phyloP scores from a whole-genome alignment of 1,140 invertebrate species.

The Lepidurus couesii region DNA sequence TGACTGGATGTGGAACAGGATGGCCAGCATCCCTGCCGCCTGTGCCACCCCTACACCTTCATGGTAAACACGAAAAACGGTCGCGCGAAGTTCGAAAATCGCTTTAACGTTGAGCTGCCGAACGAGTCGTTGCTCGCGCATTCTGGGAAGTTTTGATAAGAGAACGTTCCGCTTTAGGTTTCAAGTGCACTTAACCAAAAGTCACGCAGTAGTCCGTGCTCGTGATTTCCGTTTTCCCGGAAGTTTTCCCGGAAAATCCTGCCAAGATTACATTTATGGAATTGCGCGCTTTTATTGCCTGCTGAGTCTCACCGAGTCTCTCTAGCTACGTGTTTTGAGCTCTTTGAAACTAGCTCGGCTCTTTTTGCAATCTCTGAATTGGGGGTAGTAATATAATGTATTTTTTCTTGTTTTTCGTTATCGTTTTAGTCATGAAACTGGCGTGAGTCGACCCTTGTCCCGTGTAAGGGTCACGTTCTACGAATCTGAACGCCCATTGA shows the following conservation, averaged over 20 bases:
- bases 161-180: background rate
- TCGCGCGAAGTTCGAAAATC: background rate
- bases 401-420: slow-evolving; percentile 24
- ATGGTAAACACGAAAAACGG: slow-evolving; percentile 5
- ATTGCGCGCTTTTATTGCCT: background rate
- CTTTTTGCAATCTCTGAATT: background rate
- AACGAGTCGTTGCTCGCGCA: too few relatives aligned
- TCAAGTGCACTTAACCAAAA: background rate
- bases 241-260: background rate
- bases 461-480: slow-evolving; percentile 69
- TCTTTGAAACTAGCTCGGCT: background rate
- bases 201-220: slow-evolving; percentile 9
- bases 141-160: background rate
- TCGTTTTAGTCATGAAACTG: slow-evolving; percentile 40
- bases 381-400: slow-evolving; percentile 14
- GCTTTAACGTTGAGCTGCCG: too few relatives aligned
- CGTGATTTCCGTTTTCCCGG: background rate
- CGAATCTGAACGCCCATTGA: slow-evolving; percentile 65
- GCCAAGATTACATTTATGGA: background rate
- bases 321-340: background rate
- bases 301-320: background rate
- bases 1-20: background rate
- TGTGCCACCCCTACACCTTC: slow-evolving; percentile 8
- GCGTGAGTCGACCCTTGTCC: slow-evolving; percentile 42
- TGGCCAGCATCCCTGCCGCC: slow-evolving; percentile 1